Evolutionary conservation across 2,113 vertebrate species (phyloP).

Genomic region (Rhabdornis inornatus): DNA sequence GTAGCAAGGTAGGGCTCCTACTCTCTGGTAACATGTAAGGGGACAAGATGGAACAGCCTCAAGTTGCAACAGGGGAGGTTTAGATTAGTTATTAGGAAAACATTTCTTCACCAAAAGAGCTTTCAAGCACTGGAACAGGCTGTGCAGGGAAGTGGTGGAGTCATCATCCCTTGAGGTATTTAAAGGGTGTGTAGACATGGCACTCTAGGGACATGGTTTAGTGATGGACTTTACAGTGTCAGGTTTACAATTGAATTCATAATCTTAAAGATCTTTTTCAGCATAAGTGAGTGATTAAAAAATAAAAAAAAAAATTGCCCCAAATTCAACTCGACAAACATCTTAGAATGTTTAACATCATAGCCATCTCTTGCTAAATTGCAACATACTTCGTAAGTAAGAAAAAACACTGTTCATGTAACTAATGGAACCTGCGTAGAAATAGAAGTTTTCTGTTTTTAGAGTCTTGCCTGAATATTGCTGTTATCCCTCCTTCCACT

Average conservation of each 20-base stretch:
- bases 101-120: accelerated
- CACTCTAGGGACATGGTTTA: neutral
- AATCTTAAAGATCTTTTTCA: neutral
- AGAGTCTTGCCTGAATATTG: neutral
- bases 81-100: neutral
- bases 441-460: neutral
- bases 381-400: neutral
- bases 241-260: neutral
- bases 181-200: neutral
- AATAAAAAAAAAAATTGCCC: neutral
- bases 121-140: neutral
- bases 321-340: neutral
- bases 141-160: accelerated
- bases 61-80: neutral
- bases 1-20: neutral
- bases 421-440: neutral
- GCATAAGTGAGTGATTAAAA: neutral
- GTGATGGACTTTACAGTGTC: neutral
- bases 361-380: neutral
- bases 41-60: neutral
- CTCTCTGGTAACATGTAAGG: too few relatives aligned
- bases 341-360: neutral
- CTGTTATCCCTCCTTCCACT: neutral
- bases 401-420: neutral
- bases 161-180: neutral